phyloP scores from a whole-genome alignment of 1,140 invertebrate genomes.

The Apocrypta bakeri region DNA sequence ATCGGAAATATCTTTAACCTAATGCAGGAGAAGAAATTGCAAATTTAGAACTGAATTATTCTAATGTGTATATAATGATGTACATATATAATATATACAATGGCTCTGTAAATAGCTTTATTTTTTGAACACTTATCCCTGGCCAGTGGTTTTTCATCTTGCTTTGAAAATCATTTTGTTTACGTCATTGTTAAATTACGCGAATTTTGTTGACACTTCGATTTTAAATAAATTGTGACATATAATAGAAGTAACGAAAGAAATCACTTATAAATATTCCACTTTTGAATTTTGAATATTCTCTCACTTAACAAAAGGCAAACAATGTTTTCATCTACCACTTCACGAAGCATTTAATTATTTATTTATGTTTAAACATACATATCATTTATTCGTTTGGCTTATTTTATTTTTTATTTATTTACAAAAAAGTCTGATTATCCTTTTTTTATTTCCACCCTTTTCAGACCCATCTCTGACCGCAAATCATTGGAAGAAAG shows the following conservation, averaged over 20 bases:
- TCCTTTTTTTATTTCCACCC: conserved; percentile 67
- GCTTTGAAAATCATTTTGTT: not conserved
- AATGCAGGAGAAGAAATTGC: not conserved
- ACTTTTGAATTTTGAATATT: not conserved
- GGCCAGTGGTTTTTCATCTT: not conserved
- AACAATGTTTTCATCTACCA: not conserved
- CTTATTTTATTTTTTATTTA: conserved; percentile 56
- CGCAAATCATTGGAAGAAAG: not conserved
- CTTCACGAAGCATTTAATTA: not conserved
- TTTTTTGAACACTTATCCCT: not conserved
- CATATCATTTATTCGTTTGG: not conserved
- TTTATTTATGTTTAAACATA: not conserved
- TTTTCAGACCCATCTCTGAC: conserved; percentile 71
- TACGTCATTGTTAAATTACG: not conserved
- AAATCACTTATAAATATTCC: not conserved
- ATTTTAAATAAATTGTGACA: not conserved
- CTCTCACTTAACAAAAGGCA: not conserved
- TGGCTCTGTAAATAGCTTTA: not conserved
- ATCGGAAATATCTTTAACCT: not conserved
- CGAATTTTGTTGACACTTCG: not conserved
- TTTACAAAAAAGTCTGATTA: conserved; percentile 59
- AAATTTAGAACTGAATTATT: not conserved
- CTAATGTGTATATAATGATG: not conserved
- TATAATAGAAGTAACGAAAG: not conserved
- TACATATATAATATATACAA: not conserved